Percentiles rank a stretch among this genome's conserved stretches.
Conservation (phyloP, 2,113 vertebrate species). For the Coptodon rendalli region DNA sequence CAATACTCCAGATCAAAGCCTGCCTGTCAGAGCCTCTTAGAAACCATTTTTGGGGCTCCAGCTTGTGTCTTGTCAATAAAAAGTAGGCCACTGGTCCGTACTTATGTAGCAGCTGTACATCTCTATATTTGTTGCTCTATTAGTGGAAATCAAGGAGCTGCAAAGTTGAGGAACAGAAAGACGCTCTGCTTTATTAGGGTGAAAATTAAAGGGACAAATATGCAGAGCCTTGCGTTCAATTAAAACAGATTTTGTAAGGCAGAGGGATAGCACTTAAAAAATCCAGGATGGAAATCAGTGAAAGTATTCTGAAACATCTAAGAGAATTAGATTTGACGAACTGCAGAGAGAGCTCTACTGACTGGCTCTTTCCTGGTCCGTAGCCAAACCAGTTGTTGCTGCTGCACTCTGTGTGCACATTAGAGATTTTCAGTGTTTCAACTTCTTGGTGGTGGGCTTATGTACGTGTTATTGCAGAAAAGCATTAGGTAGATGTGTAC, state of each 20-base stretch:
- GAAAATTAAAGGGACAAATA: neutral
- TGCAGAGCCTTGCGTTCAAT: neutral
- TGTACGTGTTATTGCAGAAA: rapidly evolving
- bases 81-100: neutral
- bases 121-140: neutral
- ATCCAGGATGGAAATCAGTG: neutral
- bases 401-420: neutral
- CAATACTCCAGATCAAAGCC: conserved; percentile 35
- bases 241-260: neutral
- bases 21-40: neutral
- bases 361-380: neutral
- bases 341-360: neutral
- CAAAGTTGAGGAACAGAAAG: neutral
- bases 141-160: neutral
- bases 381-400: neutral
- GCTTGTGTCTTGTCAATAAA: conserved; percentile 1
- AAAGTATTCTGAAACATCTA: neutral
- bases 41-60: neutral
- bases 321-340: neutral
- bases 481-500: neutral
- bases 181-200: neutral
- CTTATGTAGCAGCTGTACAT: neutral
- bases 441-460: neutral
- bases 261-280: neutral
- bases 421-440: neutral